phyloP scores from a whole-genome alignment of 1,140 invertebrate species.

The Philotrypesis tridentata region DNA sequence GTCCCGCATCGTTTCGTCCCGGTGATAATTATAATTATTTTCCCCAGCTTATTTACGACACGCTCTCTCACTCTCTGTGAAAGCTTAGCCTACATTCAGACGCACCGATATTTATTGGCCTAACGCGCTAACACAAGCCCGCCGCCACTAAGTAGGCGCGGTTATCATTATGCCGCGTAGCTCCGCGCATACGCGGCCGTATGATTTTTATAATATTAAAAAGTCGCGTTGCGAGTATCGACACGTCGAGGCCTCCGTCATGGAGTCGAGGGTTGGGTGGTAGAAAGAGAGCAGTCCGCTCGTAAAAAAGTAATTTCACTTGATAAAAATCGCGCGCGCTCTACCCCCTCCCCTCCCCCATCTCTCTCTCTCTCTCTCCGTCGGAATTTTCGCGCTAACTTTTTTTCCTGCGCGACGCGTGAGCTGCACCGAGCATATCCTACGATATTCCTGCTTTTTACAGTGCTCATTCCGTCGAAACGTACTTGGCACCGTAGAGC shows the following conservation, averaged over 20 bases:
- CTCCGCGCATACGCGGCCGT: neutral
- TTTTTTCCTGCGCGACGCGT: neutral
- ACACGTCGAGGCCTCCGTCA: neutral
- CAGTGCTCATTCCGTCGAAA: conserved; percentile 46
- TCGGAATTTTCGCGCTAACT: conserved; percentile 22
- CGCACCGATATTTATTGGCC: neutral
- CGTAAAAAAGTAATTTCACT: conserved; percentile 40
- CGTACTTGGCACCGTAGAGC: conserved; percentile 50
- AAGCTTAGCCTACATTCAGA: neutral
- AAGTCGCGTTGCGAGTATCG: conserved; percentile 1
- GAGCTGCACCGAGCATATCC: neutral
- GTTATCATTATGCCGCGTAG: neutral
- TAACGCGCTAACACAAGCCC: too few species aligned
- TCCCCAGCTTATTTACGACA: neutral
- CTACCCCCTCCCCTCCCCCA: too few species aligned
- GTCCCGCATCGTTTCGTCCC: neutral
- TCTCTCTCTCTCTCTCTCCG: too few species aligned
- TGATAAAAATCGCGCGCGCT: conserved; percentile 40
- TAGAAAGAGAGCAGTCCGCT: neutral
- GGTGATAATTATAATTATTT: neutral
- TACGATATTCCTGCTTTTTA: conserved; percentile 37
- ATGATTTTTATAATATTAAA: conserved; percentile 22
- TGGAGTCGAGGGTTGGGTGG: too few species aligned
- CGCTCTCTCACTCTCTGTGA: neutral
- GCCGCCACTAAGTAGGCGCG: neutral